phyloP scores from a whole-genome alignment of 2,113 vertebrate genomes.

The Mionectes macconnelli region DNA sequence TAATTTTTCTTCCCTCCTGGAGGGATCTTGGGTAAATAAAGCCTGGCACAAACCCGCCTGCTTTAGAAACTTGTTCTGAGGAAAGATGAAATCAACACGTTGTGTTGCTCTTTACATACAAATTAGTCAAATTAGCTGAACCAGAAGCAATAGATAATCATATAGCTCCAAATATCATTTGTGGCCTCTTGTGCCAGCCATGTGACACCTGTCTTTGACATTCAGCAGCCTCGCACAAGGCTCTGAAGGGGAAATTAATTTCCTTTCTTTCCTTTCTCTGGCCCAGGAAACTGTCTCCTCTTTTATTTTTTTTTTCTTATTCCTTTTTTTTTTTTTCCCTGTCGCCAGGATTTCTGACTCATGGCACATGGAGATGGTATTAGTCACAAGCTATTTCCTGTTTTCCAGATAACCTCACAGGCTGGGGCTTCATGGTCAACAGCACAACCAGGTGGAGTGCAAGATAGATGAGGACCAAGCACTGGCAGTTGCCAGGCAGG shows the following conservation, averaged over 20 bases:
- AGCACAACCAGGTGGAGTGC: conserved; percentile 62
- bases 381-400: conserved; percentile 47
- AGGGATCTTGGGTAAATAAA: conserved; percentile 50
- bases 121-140: conserved; percentile 58
- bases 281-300: not conserved
- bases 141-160: conserved; percentile 42
- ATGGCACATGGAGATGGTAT: not conserved
- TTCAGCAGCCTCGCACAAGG: not conserved
- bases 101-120: conserved; percentile 31
- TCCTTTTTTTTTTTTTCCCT: not conserved
- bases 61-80: conserved; percentile 40
- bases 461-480: not conserved
- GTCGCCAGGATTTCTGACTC: conserved; percentile 8
- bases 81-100: conserved; percentile 38
- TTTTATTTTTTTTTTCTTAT: not conserved
- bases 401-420: conserved; percentile 21
- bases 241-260: conserved; percentile 18
- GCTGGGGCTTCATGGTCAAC: conserved; percentile 34
- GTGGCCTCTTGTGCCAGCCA: not conserved
- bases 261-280: not conserved
- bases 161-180: not conserved
- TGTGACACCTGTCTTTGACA: conserved; percentile 35
- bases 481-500: not conserved
- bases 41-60: not conserved
- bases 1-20: not conserved